These are phyloP conservation scores for Hippocampus abdominalis DNA, from an alignment of 2,113 vertebrate genomes.

Conservation along the genomic window DNA sequence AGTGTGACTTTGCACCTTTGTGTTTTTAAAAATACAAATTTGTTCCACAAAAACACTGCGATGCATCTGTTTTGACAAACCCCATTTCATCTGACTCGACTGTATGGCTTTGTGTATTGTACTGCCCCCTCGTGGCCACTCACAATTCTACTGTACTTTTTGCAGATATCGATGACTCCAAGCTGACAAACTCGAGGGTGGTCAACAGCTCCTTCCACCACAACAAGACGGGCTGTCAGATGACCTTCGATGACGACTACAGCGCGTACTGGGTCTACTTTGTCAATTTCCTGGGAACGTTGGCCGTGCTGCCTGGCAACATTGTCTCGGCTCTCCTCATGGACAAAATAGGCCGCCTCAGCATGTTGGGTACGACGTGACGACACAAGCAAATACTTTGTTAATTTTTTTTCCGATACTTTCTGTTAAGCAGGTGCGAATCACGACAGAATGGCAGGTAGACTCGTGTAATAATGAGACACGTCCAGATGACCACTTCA, in stretches of 20 bases:
- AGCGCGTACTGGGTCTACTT: slow-evolving; percentile 99
- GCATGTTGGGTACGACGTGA: slow-evolving; percentile 85
- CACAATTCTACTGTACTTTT: background rate
- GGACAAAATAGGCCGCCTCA: slow-evolving; percentile 95
- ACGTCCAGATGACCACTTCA: too few relatives aligned
- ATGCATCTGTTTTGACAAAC: too few relatives aligned
- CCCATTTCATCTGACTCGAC: too few relatives aligned
- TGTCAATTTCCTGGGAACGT: slow-evolving; percentile 95
- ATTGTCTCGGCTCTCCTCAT: slow-evolving; percentile 96
- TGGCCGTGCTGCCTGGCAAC: slow-evolving; percentile 95
- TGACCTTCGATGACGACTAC: slow-evolving; percentile 94
- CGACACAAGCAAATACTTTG: background rate
- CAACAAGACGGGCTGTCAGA: slow-evolving; percentile 93
- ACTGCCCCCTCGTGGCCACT: too few relatives aligned
- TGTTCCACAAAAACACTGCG: background rate
- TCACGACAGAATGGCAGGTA: too few relatives aligned
- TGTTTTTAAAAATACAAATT: background rate
- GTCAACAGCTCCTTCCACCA: slow-evolving; percentile 87
- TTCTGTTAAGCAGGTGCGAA: too few relatives aligned
- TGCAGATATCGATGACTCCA: slow-evolving; percentile 87
- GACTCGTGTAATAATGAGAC: too few relatives aligned
- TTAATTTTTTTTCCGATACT: too few relatives aligned
- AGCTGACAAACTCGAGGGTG: slow-evolving; percentile 83
- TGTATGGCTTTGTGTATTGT: too few relatives aligned
- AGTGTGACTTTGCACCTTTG: background rate